Evolutionary conservation across 2,113 vertebrate genomes (phyloP), one percentile per base, ranked within the genome.

Genomic region (Stigmatopora nigra): DNA sequence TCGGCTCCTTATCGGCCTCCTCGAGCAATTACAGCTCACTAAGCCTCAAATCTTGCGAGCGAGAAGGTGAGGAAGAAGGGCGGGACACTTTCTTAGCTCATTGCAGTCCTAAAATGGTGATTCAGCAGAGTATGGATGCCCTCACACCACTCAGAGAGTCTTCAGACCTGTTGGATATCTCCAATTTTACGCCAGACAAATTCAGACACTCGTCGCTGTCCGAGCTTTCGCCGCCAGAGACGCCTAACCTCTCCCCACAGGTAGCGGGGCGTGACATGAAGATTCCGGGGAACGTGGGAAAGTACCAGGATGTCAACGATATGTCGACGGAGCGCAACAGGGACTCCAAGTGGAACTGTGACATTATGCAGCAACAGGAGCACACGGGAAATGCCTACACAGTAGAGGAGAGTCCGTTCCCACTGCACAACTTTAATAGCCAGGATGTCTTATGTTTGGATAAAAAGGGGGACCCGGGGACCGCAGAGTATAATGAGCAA

Each of bases 131-230:
- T 88, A 91, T 94, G 85, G 95, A 98, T 67, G 93, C 95, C 89
- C 94, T 98, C 81, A 92, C 93, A 58, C 97, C 97, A 55, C 71
- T 99, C 79, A 94, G 97, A 83, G 97, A 99, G 88, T 98, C 97
- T 73, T 93, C 93, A 57, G 97, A 99, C 86, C 93, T 99, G 82
- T 91, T 99, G 80, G 97, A 99, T 85, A 99, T 99, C 84, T 99
- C 97, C 64, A 99, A 99, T 91, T 99, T 99, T 83, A 99, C 97
- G 60, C 97, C 97, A 38, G 97, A 99, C 89, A 97, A 97, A 86
- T 99, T 99, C 88, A 93, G 96, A 83, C 95, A 98, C 87, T 94
- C 94, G 2, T 97, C 96, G 19, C 90, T 98, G 81, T 97, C 95
- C 5, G 96, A 98, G 83, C 92, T 98, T 78, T 99, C 96, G 63